Conservation (phyloP, 1,140 invertebrate genomes). For the Drosophila persimilis region DNA sequence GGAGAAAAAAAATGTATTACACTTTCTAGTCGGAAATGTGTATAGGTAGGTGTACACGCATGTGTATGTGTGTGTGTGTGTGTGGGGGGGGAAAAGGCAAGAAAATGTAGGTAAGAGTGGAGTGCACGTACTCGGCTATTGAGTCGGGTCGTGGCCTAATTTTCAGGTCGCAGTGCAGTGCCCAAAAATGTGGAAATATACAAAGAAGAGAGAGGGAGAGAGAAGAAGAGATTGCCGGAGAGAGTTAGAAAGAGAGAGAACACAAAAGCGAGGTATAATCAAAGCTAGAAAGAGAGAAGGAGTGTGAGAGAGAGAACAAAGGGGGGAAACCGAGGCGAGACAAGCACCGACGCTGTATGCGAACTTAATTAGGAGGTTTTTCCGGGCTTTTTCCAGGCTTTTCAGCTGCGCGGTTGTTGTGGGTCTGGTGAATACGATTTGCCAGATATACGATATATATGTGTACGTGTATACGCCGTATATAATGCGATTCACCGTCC, state of each 20-base stretch:
- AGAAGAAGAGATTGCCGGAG: constrained; percentile 5
- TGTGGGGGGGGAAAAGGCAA: constrained; percentile 14
- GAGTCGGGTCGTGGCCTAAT: constrained; percentile 50
- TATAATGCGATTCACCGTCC: constrained; percentile 37
- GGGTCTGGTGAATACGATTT: constrained; percentile 38
- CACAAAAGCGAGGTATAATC: no score
- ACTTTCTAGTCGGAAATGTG: constrained; percentile 31
- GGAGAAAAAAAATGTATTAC: constrained; percentile 41
- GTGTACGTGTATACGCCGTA: constrained; percentile 22
- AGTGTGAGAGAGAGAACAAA: background rate
- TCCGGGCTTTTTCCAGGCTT: constrained; percentile 32
- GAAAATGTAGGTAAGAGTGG: constrained; percentile 32
- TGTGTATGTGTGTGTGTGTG: background rate
- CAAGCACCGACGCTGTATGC: constrained; percentile 21
- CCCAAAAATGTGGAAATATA: constrained; percentile 32
- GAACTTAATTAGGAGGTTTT: constrained; percentile 74
- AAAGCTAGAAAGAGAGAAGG: no score
- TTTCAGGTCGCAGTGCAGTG: constrained; percentile 40
- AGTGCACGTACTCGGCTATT: constrained; percentile 22
- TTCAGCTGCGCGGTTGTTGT: constrained; percentile 42
- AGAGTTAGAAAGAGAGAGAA: no score
- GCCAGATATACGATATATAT: background rate
- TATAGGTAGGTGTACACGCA: background rate
- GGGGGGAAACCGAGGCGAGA: background rate
- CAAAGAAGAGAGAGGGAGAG: constrained; percentile 4